Percentiles rank a stretch among this genome's conserved stretches.
phyloP scores from a whole-genome alignment of 2,888 invertebrate genomes.

The Spodoptera littoralis region DNA sequence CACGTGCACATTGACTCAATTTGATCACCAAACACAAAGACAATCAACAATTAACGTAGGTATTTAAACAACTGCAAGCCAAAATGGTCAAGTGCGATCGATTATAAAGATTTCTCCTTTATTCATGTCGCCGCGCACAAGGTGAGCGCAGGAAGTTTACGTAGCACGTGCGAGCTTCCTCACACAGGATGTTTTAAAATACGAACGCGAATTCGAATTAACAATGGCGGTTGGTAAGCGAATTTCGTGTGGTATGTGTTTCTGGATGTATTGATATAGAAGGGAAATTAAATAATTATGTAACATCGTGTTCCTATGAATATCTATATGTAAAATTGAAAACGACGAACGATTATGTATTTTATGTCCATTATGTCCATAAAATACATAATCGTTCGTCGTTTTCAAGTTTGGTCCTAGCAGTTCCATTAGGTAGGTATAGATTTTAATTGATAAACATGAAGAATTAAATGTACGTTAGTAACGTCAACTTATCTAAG shows the following conservation, averaged over 20 bases:
- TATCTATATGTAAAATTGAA: no score
- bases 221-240: slow-evolving; percentile 59
- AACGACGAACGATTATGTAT: no score
- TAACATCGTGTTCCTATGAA: no score
- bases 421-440: no score
- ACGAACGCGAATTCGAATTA: slow-evolving; percentile 68
- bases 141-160: slow-evolving; percentile 81
- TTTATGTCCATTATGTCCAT: no score
- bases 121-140: slow-evolving; percentile 44
- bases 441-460: background rate
- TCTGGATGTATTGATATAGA: background rate
- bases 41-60: slow-evolving; percentile 2
- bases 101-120: slow-evolving; percentile 26
- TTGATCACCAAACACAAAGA: background rate
- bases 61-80: slow-evolving; percentile 23
- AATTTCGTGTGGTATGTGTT: slow-evolving; percentile 42
- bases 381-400: no score
- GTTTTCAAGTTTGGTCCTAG: no score
- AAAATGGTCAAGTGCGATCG: slow-evolving; percentile 43
- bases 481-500: no score
- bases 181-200: slow-evolving; percentile 87
- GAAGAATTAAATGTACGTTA: no score
- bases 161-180: slow-evolving; percentile 83
- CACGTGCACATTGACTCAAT: no score
- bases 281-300: no score